Percentiles rank a stretch among this genome's conserved stretches.
Conservation (phyloP, 2,888 invertebrate genomes). For the Bellardia pandia region DNA sequence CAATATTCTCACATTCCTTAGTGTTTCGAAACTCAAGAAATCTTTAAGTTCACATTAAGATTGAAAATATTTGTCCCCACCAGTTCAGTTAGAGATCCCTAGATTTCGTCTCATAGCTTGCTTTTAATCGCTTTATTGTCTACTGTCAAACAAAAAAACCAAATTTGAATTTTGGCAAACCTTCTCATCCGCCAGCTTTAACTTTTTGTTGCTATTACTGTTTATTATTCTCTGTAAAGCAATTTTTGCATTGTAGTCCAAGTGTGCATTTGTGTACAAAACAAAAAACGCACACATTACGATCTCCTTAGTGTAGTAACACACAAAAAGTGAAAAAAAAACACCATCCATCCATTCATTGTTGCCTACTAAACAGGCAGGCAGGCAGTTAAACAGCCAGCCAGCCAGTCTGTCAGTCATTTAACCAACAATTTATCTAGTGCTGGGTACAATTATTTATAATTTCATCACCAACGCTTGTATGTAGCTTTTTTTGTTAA, state of each 20-base stretch:
- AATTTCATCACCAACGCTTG: conserved; percentile 73
- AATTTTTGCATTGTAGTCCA: conserved; percentile 71
- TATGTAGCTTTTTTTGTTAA: conserved; percentile 26
- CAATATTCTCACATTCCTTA: no score
- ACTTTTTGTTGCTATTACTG: conserved; percentile 43
- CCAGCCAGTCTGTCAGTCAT: conserved; percentile 52
- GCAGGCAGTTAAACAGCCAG: conserved; percentile 23
- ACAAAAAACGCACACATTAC: conserved; percentile 39
- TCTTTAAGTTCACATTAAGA: no score
- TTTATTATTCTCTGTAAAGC: conserved; percentile 72
- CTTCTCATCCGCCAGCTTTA: conserved; percentile 26
- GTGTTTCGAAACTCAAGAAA: no score
- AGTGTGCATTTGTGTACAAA: conserved; percentile 54
- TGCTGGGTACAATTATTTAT: conserved; percentile 70
- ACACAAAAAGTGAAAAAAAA: background rate
- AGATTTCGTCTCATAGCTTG: no score
- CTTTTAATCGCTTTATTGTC: no score
- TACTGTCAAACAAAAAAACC: background rate
- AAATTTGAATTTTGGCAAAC: background rate
- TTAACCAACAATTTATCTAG: conserved; percentile 48
- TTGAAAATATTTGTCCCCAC: no score
- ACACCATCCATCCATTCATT: conserved; percentile 47
- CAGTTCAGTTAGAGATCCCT: no score
- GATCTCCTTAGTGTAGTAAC: conserved; percentile 53
- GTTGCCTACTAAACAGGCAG: conserved; percentile 28